These are phyloP conservation scores for Matsumurasca onukii DNA, from an alignment of 1,140 invertebrate genomes.

Conservation along the genomic window DNA sequence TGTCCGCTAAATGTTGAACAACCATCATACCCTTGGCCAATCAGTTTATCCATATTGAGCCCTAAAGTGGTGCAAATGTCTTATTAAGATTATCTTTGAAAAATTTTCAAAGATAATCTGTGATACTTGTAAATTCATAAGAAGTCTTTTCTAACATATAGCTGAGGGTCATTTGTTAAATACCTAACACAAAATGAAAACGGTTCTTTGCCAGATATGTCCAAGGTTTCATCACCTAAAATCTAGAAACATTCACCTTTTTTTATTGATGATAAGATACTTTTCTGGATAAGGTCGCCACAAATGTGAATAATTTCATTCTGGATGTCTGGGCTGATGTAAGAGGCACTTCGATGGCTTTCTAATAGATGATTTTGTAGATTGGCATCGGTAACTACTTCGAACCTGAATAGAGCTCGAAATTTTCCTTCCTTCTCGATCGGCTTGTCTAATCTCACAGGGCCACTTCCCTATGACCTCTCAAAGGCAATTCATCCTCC, in stretches of 20 bases:
- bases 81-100: background rate
- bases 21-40: conserved; percentile 33
- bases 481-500: background rate
- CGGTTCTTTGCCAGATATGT: background rate
- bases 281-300: background rate
- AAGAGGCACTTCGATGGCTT: background rate
- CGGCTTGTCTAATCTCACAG: background rate
- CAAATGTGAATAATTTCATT: conserved; percentile 8
- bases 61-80: background rate
- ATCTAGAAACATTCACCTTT: background rate
- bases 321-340: conserved; percentile 4
- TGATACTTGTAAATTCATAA: background rate
- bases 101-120: background rate
- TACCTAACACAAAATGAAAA: background rate
- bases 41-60: conserved; percentile 23
- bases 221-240: conserved; percentile 6
- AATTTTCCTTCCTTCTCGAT: background rate
- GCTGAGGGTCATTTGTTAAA: background rate
- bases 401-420: background rate
- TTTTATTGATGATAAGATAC: background rate
- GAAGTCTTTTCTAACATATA: background rate
- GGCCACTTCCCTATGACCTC: background rate
- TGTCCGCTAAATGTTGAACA: conserved; percentile 25
- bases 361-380: background rate
- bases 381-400: background rate